Percentiles rank a stretch among this genome's conserved stretches.
These are phyloP conservation scores for Anguilla pacifica DNA, from an alignment of 2,797 vertebrate genomes.

Conservation along the genomic window DNA sequence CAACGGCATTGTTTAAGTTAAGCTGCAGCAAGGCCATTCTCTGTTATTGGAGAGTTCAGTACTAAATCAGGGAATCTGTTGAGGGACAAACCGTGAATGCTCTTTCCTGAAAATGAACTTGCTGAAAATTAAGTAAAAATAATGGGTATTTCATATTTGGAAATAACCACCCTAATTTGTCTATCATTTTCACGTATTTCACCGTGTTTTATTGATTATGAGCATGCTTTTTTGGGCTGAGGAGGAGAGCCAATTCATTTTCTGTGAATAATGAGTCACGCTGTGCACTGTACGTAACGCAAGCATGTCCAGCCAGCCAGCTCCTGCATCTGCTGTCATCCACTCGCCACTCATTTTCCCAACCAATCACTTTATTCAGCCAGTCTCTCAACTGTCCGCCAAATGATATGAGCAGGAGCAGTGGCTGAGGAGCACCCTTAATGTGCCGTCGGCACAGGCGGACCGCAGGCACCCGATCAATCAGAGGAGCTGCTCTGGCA, in stretches of 20 bases:
- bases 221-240: neutral
- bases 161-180: neutral
- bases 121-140: neutral
- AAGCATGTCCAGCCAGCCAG: neutral
- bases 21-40: neutral
- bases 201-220: neutral
- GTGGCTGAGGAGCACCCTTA: neutral
- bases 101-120: neutral
- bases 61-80: neutral
- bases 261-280: no score
- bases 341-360: neutral
- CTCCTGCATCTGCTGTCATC: neutral
- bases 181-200: neutral
- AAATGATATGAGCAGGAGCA: neutral
- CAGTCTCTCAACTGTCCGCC: neutral
- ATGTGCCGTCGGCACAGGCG: neutral
- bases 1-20: neutral
- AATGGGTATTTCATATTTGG: neutral
- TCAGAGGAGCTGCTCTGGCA: neutral
- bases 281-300: neutral
- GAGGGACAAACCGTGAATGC: neutral
- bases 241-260: neutral
- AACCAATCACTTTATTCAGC: neutral
- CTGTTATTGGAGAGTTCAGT: neutral
- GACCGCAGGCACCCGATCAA: neutral